Base-by-base conservation (phyloP, 37 sponge, comb jelly and placozoan species). In the Crambe crambe region DNA sequence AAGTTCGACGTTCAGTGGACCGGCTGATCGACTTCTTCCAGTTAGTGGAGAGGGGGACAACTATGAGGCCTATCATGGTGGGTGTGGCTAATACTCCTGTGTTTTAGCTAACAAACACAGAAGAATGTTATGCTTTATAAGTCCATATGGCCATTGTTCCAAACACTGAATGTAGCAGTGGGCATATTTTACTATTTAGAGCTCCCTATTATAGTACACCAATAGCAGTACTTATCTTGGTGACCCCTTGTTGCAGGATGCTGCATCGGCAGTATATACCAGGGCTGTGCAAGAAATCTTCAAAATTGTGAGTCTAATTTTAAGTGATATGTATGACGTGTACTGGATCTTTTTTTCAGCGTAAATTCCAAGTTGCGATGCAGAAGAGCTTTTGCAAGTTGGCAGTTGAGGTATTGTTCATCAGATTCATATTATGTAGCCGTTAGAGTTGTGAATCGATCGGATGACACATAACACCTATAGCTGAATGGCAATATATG, bases 341-440 rank as follows among this genome's bases (percentile, higher is more conserved):
- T 47, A 12, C 6, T 47, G 12, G 12, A 15, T 15, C 51, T 56
- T 56, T n/a, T 61, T 41, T 26, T 0, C 72, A 89, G 92, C 38
- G 84, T 54, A 87, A 86, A 69, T 82, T 78, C 40, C 83, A 82
- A 23, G 60, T 37, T 37, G 32, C 56, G 1, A 36, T 72, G 31
- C 43, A 80, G 58, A 88, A 70, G 59, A 81, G 4, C 27, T 82
- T 77, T 63, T 88, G 72, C 70, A 75, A 81, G 41, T 68, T 88
- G 41, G 88, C 88, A 1, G 66, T 77, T 20, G 88, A 88, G 83
- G 88, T 88, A 35, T 57, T n/a, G n/a, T n/a, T n/a, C n/a, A n/a
- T n/a, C n/a, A n/a, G n/a, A n/a, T n/a, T n/a, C n/a, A n/a, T n/a
- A n/a, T n/a, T n/a, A 4, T 29, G 35, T 29, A 68, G 21, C 31